Conservation (phyloP, 2,888 invertebrate species). For the Yponomeuta sedellus region DNA sequence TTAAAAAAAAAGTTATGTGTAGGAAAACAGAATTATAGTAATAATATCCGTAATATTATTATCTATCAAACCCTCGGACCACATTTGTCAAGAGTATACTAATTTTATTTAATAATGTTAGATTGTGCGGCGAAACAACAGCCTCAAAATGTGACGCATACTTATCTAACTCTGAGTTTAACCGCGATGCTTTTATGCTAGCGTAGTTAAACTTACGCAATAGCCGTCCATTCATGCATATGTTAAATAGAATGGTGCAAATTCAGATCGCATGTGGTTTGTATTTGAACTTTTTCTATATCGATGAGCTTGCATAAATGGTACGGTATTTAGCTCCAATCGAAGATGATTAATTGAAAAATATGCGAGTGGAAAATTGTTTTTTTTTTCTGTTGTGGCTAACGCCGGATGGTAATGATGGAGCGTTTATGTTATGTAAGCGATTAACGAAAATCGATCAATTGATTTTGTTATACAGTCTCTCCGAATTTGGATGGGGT, state of each 20-base stretch:
- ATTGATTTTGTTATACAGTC: background rate
- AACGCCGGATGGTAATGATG: conserved; percentile 7
- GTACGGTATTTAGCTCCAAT: background rate
- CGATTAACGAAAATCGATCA: background rate
- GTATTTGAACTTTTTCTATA: conserved; percentile 8
- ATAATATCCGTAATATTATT: too few relatives aligned
- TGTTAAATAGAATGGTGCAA: conserved; percentile 13
- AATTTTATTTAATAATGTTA: too few relatives aligned
- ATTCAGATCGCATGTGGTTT: conserved; percentile 6
- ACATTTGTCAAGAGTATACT: too few relatives aligned
- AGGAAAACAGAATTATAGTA: too few relatives aligned
- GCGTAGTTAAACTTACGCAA: conserved; percentile 1
- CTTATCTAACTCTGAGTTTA: background rate
- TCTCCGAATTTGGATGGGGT: background rate
- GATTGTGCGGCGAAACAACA: too few relatives aligned
- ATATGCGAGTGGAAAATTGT: conserved; percentile 5
- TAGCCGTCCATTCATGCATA: background rate
- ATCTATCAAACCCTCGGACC: too few relatives aligned
- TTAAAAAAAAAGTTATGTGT: too few relatives aligned
- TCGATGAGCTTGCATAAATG: conserved; percentile 9
- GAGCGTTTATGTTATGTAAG: background rate
- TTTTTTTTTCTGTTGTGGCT: background rate
- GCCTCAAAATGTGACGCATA: too few relatives aligned
- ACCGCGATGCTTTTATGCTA: background rate
- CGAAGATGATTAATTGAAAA: conserved; percentile 14